Percentiles rank a stretch among this genome's conserved stretches.
These are phyloP conservation scores for Cerceris ruficornis DNA, from an alignment of 2,888 invertebrate species.

Conservation along the genomic window DNA sequence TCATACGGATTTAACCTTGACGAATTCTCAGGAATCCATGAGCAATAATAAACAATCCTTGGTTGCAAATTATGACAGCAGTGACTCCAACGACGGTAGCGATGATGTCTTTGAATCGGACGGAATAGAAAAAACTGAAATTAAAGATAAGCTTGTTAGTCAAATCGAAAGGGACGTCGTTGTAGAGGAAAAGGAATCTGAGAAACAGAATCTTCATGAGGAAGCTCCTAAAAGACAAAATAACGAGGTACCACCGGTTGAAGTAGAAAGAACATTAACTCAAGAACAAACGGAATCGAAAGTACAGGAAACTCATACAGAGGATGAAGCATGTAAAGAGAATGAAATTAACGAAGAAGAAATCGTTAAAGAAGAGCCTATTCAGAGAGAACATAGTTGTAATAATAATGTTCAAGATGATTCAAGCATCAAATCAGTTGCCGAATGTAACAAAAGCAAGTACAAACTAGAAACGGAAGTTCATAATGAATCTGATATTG, in stretches of 20 bases:
- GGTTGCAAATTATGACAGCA: slow-evolving; percentile 72
- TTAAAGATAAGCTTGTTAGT: slow-evolving; percentile 5
- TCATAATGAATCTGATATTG: slow-evolving; percentile 3
- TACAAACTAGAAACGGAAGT: slow-evolving; percentile 5
- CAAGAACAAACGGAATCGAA: slow-evolving; percentile 16
- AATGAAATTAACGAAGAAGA: not conserved
- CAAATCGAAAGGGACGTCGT: not conserved
- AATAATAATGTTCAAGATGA: slow-evolving; percentile 20
- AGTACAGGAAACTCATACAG: slow-evolving; percentile 17
- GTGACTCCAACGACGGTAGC: slow-evolving; percentile 65
- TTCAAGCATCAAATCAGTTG: slow-evolving; percentile 17
- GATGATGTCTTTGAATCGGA: slow-evolving; percentile 64
- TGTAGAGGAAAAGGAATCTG: not conserved
- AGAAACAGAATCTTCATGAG: not conserved
- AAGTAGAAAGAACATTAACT: slow-evolving; percentile 10
- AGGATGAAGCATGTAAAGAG: slow-evolving; percentile 18
- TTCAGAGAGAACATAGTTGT: slow-evolving; percentile 14
- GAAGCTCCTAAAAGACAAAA: too few relatives aligned
- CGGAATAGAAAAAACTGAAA: slow-evolving; percentile 15
- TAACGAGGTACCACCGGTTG: not conserved
- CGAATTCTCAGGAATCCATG: not conserved
- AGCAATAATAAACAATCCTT: slow-evolving; percentile 54
- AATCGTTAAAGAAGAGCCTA: slow-evolving; percentile 18
- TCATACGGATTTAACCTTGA: not conserved
- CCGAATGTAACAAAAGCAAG: slow-evolving; percentile 18